Evolutionary conservation across 2,113 vertebrate genomes (phyloP).

Genomic region (Festucalex cinctus): DNA sequence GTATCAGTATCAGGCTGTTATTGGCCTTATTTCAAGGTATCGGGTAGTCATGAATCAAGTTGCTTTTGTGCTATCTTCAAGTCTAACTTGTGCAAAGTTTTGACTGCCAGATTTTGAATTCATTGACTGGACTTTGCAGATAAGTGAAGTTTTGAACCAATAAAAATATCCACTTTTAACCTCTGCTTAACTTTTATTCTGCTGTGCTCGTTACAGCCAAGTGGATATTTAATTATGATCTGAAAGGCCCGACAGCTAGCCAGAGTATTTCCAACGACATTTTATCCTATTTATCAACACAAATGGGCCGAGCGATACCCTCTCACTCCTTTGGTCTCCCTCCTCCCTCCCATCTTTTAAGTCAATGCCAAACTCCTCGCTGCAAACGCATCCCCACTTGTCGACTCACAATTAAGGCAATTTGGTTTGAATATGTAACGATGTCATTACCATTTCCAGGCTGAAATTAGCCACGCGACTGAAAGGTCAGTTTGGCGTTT

Average conservation of each 20-base stretch:
- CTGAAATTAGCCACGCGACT: conserved; percentile 88
- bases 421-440: conserved; percentile 98
- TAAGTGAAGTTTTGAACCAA: neutral
- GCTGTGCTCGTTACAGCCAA: conserved; percentile 49
- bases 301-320: conserved; percentile 83
- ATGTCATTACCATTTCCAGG: conserved; percentile 94
- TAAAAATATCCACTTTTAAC: neutral
- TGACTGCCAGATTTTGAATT: conserved; percentile 89
- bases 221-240: conserved; percentile 79
- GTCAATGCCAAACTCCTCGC: conserved; percentile 71
- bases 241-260: conserved; percentile 84
- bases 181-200: conserved; percentile 8
- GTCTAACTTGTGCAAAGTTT: conserved; percentile 82
- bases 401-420: conserved; percentile 98
- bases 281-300: conserved; percentile 97
- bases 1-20: too few relatives aligned
- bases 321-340: conserved; percentile 80
- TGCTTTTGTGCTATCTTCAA: conserved; percentile 65
- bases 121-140: neutral
- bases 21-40: too few relatives aligned
- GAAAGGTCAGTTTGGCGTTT: conserved; percentile 95
- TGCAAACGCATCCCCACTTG: conserved; percentile 76
- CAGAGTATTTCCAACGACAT: conserved; percentile 91
- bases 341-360: conserved; percentile 49
- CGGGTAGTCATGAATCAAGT: too few relatives aligned